phyloP scores from a whole-genome alignment of 2,888 invertebrate genomes.

The Adelognathus sp. region DNA sequence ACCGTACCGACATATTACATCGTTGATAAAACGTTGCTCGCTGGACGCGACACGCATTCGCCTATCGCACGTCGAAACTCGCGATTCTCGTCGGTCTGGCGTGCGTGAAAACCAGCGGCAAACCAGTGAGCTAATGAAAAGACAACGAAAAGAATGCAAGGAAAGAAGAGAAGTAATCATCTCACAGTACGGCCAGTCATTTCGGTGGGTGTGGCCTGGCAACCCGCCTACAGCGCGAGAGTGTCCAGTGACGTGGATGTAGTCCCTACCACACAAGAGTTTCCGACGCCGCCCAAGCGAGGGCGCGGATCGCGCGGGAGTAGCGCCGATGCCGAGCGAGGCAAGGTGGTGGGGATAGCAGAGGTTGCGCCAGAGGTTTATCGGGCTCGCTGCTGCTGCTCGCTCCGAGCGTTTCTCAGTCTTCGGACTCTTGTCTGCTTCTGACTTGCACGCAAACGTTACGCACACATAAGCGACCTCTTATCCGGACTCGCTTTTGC shows the following conservation, averaged over 20 bases:
- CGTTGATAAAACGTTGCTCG: constrained; percentile 4
- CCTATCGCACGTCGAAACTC: constrained; percentile 2
- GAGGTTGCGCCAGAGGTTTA: too few relatives aligned
- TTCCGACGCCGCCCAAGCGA: constrained; percentile 31
- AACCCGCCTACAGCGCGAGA: constrained; percentile 16
- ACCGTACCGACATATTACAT: constrained; percentile 36
- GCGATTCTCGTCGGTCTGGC: not conserved
- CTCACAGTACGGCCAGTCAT: constrained; percentile 23
- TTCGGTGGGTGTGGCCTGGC: constrained; percentile 32
- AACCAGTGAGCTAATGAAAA: not conserved
- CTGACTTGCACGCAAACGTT: too few relatives aligned
- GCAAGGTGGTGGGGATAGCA: not conserved
- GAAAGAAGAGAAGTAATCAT: not conserved
- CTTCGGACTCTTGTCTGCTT: too few relatives aligned
- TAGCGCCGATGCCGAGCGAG: not conserved
- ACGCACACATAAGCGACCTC: too few relatives aligned
- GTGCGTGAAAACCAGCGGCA: constrained; percentile 45
- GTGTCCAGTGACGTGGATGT: constrained; percentile 40
- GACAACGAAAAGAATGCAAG: not conserved
- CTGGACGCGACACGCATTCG: not conserved
- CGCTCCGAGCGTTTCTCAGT: too few relatives aligned
- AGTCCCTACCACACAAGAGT: constrained; percentile 38
- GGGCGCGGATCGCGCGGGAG: not conserved
- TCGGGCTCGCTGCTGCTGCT: too few relatives aligned
- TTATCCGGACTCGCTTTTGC: too few relatives aligned